Base-by-base conservation (phyloP, 1,140 invertebrate species). In the Hirudo medicinalis region DNA sequence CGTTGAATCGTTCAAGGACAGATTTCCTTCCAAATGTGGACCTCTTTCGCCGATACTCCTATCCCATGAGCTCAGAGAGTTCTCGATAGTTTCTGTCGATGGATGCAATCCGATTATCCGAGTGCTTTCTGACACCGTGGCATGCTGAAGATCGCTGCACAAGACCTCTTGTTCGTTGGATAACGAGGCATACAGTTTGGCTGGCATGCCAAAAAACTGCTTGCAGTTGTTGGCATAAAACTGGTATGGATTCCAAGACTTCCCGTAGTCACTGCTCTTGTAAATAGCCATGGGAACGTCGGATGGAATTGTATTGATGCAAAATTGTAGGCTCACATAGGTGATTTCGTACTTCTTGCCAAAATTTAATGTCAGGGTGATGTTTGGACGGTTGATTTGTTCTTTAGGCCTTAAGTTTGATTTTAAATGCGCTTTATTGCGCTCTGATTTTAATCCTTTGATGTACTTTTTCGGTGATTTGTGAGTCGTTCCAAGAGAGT, bases 311-410 rank as follows among this genome's bases (percentile, higher is more conserved):
- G 19, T 11, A 0, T 91, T 88, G 0, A 91, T 91, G 78, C 96
- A 99, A 81, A 98, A 97, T 80, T 95, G 92, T 54, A 99, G 82
- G 78, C 66, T 94, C 13, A 98, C 90, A 81, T 98, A 99, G 0
- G 94, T 98, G 70, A 99, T 82, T 82, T 99, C 96, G 85, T 95
- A 98, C 79, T 97, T 97, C 81, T 98, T 99, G 32, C 91, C 74
- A 68, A 82, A 76, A 60, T 77, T 78, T 49, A 82, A 73, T 32
- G 76, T 81, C 29, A 82, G 76, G 19, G 78, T 82, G 22, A 81
- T 80, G 74, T 80, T 80, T 49, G 43, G 43, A 49, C 43, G 43
- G 4, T 17, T 49, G 15, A 49, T 49, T 49, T 11, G 5, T 15
- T 17, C 11, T 13, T 49, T 11, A 49, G 11, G 43, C 15, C 43